Base-by-base conservation (phyloP, 2,888 invertebrate genomes). In the Hydrotaea diabolus region DNA sequence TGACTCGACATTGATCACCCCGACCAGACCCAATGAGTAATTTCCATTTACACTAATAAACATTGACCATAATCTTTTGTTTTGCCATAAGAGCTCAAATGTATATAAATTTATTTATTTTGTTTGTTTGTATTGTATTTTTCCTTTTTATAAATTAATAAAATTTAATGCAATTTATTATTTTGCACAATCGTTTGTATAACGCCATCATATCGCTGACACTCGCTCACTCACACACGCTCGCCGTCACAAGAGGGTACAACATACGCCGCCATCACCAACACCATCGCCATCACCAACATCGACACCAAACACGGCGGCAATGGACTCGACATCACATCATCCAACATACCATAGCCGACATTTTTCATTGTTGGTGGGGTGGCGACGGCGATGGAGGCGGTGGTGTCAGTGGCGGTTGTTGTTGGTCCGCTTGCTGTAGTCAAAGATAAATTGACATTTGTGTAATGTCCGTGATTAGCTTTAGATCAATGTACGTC, bases 381-480 rank as follows among this genome's bases (percentile, higher is more conserved):
- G 55, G 73, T 59, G 59, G 55, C n/a, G 31, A 19, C 17, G 55
- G 46, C 43, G 76, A 26, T 53, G 2, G 73, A 69, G 19, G 49
- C 26, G 36, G 26, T n/a, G 66, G 7, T 66, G 62, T 71, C 46
- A n/a, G n/a, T 13, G 15, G 26, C 17, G 7, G 15, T 64, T 66
- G 26, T 49, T 53, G 72, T 31, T 46, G 53, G 39, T 73, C 49
- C 77, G 66, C 13, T 17, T n/a, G 66, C 9, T 80, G 72, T 76
- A 81, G 62, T 53, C 81, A 72, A 78, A 81, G 80, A 81, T 81
- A 84, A 84, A 84, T 78, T 81, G 84, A 66, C 81, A 78, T 76
- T 84, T 81, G 75, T 78, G 75, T 75, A 81, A 69, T 85, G 84
- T 77, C 84, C 76, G 78, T 82, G 81, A 81, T 85, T 85, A 81